phyloP scores from a whole-genome alignment of 2,888 invertebrate species.

The Frankliniella fusca region DNA sequence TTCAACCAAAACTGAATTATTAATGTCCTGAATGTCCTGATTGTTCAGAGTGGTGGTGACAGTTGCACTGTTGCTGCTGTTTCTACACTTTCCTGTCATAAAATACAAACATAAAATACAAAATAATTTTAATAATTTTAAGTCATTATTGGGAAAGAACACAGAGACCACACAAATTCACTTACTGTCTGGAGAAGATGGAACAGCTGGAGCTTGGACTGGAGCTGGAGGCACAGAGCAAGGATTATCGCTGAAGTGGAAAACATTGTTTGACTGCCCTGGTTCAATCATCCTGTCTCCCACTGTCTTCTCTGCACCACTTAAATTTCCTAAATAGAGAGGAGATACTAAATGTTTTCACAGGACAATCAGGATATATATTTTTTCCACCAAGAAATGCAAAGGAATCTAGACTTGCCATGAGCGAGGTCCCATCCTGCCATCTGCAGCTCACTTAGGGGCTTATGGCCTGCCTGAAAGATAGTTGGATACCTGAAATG shows the following conservation, averaged over 20 bases:
- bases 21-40: not conserved
- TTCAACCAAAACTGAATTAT: not conserved
- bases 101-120: not conserved
- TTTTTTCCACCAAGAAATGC: not conserved
- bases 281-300: no score
- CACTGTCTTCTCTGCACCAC: not conserved
- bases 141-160: not conserved
- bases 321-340: not conserved
- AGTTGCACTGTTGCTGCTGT: not conserved
- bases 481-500: not conserved
- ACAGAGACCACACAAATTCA: no score
- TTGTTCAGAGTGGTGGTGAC: not conserved
- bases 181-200: no score
- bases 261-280: no score
- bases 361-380: not conserved
- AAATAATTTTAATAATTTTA: not conserved
- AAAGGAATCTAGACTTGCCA: not conserved
- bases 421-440: not conserved
- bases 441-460: not conserved
- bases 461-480: not conserved
- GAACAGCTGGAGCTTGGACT: not conserved
- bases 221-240: not conserved
- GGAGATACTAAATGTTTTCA: not conserved
- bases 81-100: not conserved
- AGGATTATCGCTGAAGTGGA: not conserved